phyloP scores from a whole-genome alignment of 2,113 vertebrate species.

The Protobothrops mucrosquamatus region DNA sequence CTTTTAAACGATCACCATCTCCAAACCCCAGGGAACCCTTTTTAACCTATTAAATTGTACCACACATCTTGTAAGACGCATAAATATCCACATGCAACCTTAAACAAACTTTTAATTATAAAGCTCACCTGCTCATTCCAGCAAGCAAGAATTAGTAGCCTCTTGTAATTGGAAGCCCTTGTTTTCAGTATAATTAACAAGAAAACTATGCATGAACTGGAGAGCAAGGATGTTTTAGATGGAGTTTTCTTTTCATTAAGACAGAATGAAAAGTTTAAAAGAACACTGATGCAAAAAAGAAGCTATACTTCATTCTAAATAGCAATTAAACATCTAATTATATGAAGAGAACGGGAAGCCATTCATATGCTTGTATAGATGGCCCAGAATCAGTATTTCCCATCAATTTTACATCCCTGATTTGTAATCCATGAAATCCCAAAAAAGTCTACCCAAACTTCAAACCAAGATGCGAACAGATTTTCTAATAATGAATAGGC shows the following conservation, averaged over 20 bases:
- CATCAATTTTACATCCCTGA: background rate
- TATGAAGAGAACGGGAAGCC: background rate
- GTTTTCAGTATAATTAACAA: background rate
- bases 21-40: background rate
- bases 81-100: background rate
- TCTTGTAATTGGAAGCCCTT: background rate
- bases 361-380: background rate
- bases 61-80: background rate
- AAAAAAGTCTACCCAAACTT: background rate
- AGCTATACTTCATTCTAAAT: background rate
- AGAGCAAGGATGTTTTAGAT: background rate
- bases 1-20: background rate
- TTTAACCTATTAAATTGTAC: background rate
- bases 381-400: background rate
- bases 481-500: background rate
- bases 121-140: background rate
- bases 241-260: background rate
- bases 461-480: background rate
- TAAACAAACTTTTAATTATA: background rate
- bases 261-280: background rate
- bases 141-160: background rate
- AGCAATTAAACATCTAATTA: background rate
- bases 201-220: background rate
- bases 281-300: background rate
- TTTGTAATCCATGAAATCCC: background rate